Percentiles rank a stretch among this genome's conserved stretches.
Evolutionary conservation across 2,797 vertebrate species (phyloP).

Genomic region (Cuniculus paca): DNA sequence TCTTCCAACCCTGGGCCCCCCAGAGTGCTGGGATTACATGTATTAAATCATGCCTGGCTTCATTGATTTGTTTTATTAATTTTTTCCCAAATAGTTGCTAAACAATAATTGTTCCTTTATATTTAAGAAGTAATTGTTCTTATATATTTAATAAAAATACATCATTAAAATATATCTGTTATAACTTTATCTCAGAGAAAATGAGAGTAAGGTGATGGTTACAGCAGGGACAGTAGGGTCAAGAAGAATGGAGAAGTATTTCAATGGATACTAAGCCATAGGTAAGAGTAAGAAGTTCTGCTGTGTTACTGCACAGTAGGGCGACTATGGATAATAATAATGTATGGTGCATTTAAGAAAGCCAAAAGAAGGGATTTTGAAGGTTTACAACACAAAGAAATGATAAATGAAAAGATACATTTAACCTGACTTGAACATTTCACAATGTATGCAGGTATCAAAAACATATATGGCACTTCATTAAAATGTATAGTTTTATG

Average conservation of each 20-base stretch:
- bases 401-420: neutral
- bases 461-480: neutral
- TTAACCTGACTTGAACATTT: neutral
- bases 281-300: neutral
- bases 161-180: neutral
- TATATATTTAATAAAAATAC: neutral
- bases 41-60: neutral
- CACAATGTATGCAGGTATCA: neutral
- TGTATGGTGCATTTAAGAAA: neutral
- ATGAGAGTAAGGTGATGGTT: neutral
- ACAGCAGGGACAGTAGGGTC: too few species aligned
- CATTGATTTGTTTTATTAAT: slow-evolving; percentile 2
- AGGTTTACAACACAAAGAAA: neutral
- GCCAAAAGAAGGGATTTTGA: neutral
- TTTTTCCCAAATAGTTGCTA: neutral
- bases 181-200: neutral
- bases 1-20: neutral
- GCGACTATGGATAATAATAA: neutral
- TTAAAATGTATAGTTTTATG: neutral
- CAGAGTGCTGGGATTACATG: neutral
- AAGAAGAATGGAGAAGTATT: too few species aligned
- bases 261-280: neutral
- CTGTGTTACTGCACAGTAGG: neutral
- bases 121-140: neutral
- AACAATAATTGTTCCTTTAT: neutral